Conservation (phyloP, 1,140 invertebrate species). For the Hetaerina americana region DNA sequence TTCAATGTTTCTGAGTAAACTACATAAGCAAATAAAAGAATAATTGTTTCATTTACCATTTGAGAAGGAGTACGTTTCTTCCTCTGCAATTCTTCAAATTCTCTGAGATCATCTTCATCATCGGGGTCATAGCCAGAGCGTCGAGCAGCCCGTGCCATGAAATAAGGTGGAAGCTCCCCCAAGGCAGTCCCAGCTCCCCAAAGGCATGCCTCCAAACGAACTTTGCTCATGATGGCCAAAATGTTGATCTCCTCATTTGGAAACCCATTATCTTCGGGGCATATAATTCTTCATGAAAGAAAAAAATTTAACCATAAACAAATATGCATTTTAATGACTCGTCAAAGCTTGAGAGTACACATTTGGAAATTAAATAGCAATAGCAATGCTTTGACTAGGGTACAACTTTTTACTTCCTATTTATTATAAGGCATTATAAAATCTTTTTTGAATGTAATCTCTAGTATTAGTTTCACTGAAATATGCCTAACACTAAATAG, state of each 20-base stretch:
- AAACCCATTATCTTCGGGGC: slow-evolving; percentile 50
- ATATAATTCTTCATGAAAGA: slow-evolving; percentile 45
- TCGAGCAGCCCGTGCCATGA: slow-evolving; percentile 89
- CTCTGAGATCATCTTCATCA: slow-evolving; percentile 48
- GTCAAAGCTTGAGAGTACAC: not conserved
- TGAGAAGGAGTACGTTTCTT: slow-evolving; percentile 35
- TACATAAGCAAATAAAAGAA: no score
- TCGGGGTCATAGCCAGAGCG: slow-evolving; percentile 53
- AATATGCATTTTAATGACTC: not conserved
- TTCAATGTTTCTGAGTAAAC: no score
- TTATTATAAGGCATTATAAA: no score
- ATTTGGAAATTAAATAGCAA: no score
- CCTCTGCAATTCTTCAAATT: slow-evolving; percentile 58
- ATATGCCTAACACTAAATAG: no score
- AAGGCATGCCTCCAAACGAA: slow-evolving; percentile 91
- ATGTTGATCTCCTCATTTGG: slow-evolving; percentile 44
- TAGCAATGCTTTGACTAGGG: no score
- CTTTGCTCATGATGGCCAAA: slow-evolving; percentile 90
- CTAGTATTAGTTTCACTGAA: no score
- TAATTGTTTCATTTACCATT: no score
- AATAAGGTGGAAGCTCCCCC: slow-evolving; percentile 91
- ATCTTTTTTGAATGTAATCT: no score
- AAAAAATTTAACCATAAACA: slow-evolving; percentile 2
- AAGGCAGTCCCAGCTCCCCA: slow-evolving; percentile 97
- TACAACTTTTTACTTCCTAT: no score